Evolutionary conservation across 1,140 invertebrate species (phyloP).

Genomic region (Solenopsis fugax): DNA sequence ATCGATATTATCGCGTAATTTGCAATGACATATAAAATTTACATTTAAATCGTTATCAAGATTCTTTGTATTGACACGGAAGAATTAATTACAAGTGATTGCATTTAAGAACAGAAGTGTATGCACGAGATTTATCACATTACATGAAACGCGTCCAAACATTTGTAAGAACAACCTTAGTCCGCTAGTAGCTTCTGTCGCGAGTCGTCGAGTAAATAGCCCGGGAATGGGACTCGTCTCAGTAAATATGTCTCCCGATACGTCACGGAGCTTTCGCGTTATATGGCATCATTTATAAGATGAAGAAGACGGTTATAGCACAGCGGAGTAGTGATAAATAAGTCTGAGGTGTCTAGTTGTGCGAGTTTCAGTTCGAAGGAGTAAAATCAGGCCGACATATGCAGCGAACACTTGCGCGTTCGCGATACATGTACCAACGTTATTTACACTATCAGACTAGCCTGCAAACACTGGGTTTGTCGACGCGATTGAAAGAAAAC

Average conservation of each 20-base stretch:
- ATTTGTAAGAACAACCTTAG: slow-evolving; percentile 73
- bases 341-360: slow-evolving; percentile 65
- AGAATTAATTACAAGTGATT: slow-evolving; percentile 28
- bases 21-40: neutral
- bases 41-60: neutral
- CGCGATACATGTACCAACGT: neutral
- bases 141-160: slow-evolving; percentile 60
- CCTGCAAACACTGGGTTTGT: neutral
- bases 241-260: slow-evolving; percentile 81
- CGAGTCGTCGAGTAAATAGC: slow-evolving; percentile 74
- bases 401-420: slow-evolving; percentile 33
- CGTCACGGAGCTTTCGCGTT: slow-evolving; percentile 75
- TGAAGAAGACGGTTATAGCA: slow-evolving; percentile 70
- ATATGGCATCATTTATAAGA: slow-evolving; percentile 75
- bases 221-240: slow-evolving; percentile 76
- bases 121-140: slow-evolving; percentile 33
- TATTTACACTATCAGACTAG: slow-evolving; percentile 18
- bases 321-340: slow-evolving; percentile 76
- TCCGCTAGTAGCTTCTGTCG: slow-evolving; percentile 46
- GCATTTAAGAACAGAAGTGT: slow-evolving; percentile 3
- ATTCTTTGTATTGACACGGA: neutral
- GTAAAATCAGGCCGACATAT: slow-evolving; percentile 29
- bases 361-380: slow-evolving; percentile 54
- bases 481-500: slow-evolving; percentile 19
- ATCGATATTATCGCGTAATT: neutral